Evolutionary conservation across 2,888 invertebrate genomes (phyloP).

Genomic region (Caenorhabditis wallacei): DNA sequence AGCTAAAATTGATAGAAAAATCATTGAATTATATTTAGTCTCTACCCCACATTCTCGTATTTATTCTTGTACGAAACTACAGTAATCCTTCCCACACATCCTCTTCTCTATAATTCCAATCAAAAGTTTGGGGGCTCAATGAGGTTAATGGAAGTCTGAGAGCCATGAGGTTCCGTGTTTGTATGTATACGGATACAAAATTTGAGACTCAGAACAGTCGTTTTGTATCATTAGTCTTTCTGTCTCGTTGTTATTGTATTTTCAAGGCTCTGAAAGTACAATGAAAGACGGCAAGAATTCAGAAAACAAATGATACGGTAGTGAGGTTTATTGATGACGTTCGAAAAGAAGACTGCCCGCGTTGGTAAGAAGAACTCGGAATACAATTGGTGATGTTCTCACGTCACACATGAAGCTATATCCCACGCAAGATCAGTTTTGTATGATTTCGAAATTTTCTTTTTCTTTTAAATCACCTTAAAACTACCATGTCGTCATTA

Average conservation of each 20-base stretch:
- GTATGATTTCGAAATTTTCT: background rate
- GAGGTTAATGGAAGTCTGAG: slow-evolving; percentile 33
- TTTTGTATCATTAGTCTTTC: slow-evolving; percentile 49
- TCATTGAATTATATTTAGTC: too few species aligned
- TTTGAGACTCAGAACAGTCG: slow-evolving; percentile 15
- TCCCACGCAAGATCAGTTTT: background rate
- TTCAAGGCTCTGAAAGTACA: slow-evolving; percentile 47
- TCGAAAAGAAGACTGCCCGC: background rate
- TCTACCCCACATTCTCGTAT: too few species aligned
- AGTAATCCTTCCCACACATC: too few species aligned
- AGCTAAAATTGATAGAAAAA: too few species aligned
- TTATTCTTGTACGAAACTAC: too few species aligned
- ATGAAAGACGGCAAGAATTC: slow-evolving; percentile 26
- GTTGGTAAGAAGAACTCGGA: background rate
- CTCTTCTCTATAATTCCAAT: too few species aligned
- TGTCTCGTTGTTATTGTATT: slow-evolving; percentile 36
- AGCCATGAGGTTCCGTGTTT: background rate
- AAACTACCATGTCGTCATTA: too few species aligned
- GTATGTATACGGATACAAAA: slow-evolving; percentile 14
- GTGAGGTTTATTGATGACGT: slow-evolving; percentile 7
- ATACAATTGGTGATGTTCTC: background rate
- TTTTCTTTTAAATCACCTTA: too few species aligned
- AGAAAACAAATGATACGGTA: slow-evolving; percentile 40
- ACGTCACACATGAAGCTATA: background rate
- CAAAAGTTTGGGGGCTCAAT: too few species aligned